Base-by-base conservation (phyloP, 1,140 invertebrate genomes). In the Tribolium castaneum region DNA sequence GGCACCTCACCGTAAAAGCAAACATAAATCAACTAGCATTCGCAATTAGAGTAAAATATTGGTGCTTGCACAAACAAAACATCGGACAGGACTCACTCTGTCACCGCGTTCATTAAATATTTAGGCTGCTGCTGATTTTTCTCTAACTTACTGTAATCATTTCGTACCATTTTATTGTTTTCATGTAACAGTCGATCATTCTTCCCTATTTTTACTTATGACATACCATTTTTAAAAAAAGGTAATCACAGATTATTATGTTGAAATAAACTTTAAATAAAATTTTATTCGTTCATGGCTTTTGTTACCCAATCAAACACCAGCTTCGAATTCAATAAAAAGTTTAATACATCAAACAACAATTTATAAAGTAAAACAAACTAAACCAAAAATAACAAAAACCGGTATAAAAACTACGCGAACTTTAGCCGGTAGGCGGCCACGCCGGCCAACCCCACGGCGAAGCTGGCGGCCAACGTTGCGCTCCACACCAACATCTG, bases 381-480 rank as follows among this genome's bases (percentile, higher is more conserved):
- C 6, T 5, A 66, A n/a, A 22, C 54, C 22, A 59, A 12, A 59
- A 52, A 22, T n/a, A 66, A 35, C 59, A 66, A 35, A 22, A 66
- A 66, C 14, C 34, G 25, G 35, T 30, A 66, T 66, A 66, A 66
- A 35, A 66, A 66, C 59, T 35, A 66, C 35, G 72, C 51, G 12
- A 59, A 75, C 86, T 90, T 91, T 84, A 91, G 90, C 77, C 90
- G 87, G 84, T 91, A 91, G 62, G 90, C 89, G 3, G 90, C 87
- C 6, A 91, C 87, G 50, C 90, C 90, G 56, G 88, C 90, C 59
- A 91, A 88, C 12, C 90, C 90, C 82, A 91, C 87, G 39, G 90
- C 83, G 62, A 91, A 84, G 50, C 89, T 90, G n/a, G 90, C 88
- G 79, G 90, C 87, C 35, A 91, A 78, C 76, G 90, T 91, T 1